Evolutionary conservation across 2,113 vertebrate genomes (phyloP), one percentile per base, ranked within the genome.

Genomic region (Typhlomys cinereus): DNA sequence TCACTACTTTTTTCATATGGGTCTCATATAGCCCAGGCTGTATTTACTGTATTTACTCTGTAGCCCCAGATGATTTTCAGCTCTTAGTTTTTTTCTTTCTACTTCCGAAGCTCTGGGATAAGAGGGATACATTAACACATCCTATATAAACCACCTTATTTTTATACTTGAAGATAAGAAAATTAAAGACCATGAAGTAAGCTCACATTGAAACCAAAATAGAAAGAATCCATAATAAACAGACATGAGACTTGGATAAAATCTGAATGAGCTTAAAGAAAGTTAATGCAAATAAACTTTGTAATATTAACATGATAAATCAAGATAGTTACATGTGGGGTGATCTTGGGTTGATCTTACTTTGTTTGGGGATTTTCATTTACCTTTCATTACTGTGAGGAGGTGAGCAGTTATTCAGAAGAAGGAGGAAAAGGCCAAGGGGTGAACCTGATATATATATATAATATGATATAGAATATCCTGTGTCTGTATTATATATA

Each of bases 281-380:
- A 46, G 39, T 2, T 39, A 23, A 7, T 23, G 13, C 1, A 52
- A 89, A 29, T 59, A 52, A 91, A 57, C 41, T 1, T 31, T 8
- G 7, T 1, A 46, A 59, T 39, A 54, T 50, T 34, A 15, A 31
- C 1, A 48, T 48, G 78, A 67, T 87, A 87, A 48, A 7, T 57
- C 0, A 36, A 75, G 1, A 80, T 20, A 14, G 2, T 6, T 39
- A 2, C 2, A 11, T 62, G 27, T 54, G 52, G 9, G n/a, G 4
- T 5, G 25, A 54, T 0, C 29, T 31, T 81, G 9, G 8, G 20
- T 18, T 74, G 57, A 69, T 50, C 7, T 62, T 27, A 21, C 20
- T 54, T 71, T 85, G 21, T 18, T 81, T 89, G 80, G 27, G 8
- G 85, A 71, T 25, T 84, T 7, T 75, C 20, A 81, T 61, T 83